Base-by-base conservation (phyloP, 1,140 invertebrate genomes). In the Holcopasites calliopsidis region DNA sequence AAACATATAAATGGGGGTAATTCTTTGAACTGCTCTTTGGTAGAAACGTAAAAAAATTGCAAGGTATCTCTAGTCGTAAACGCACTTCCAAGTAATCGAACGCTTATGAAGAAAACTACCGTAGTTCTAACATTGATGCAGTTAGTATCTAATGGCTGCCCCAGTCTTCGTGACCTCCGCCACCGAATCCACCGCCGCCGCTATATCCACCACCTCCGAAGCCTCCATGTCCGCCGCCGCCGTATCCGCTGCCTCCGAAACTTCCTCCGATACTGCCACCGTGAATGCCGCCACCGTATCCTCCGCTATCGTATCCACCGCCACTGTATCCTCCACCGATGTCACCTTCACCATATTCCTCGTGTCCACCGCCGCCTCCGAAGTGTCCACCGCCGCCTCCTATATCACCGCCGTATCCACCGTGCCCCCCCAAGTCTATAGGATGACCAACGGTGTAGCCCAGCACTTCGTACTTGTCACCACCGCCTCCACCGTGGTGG, bases 401-500 rank as follows among this genome's bases (percentile, higher is more conserved):
- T 10, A 57, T 66, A 11, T 65, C 81, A 18, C 83, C 79, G 6
- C 83, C 79, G 28, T 71, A 65, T 18, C 78, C 64, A 0, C 69
- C 60, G 28, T 85, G 80, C 35, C 72, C 81, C 8, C 84, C 86
- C 0, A 87, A 11, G 1, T 88, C 80, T 26, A 90, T 84, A 0
- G 89, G 88, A 26, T 89, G 84, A 3, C 90, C 90, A 0, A 89
- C 85, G 6, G 88, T 89, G 55, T 91, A 91, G 1, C 91, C 90
- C 0, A 90, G 70, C 0, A 91, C 83, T 47, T 91, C 87, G 54
- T 87, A 89, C 35, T 89, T 87, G 35, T 91, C 88, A 7, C 82
- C 88, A 40, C 68, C 75, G 3, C 74, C 79, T 18, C 86, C 85
- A 3, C 86, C 86, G 16, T 90, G 87, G 7, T 85, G 87, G 31